Evolutionary conservation across 2,797 vertebrate genomes (phyloP), one percentile per base, ranked within the genome.

Genomic region (Erpetoichthys calabaricus): DNA sequence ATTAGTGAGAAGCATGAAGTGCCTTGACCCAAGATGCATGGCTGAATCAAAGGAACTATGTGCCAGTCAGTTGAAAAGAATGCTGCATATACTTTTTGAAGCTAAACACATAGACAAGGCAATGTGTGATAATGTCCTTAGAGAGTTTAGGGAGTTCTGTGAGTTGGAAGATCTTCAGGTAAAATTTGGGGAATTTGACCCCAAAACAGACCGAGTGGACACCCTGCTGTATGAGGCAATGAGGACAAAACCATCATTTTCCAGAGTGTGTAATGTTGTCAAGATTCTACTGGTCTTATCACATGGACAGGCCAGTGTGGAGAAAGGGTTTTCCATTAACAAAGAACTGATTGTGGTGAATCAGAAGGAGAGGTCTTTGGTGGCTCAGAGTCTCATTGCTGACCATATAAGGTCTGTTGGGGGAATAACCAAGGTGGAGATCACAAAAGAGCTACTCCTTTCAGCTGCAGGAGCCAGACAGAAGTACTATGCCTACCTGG

Each of bases 361-460:
- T 61, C 63, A 51, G 56, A 53, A 44, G 56, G 57, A 55, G 47
- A 5, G 3, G 9, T 61, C 64, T 53, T 53, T 66, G 56, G 54
- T 65, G 45, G 56, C 64, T 60, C 61, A 58, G 46, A 61, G 59
- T n/a, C n/a, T n/a, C n/a, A n/a, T n/a, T n/a, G 59, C 64, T 46
- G 62, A 59, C 53, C 58, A 68, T 59, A 45, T 65, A 47, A 61
- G 57, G 41, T 51, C 54, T 61, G 59, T 63, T 57, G 66, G 63
- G 45, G 63, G 61, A 9, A 42, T 63, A 49, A 59, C 51, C 42
- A 63, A 65, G 9, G 55, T 59, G 8, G 49, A 60, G 25, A 57
- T 65, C 55, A 56, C 63, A 47, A 67, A 64, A 46, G 55, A 67
- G 47, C 63, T 65, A 10, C 45, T 62, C 5, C 42, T 62, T n/a